These are phyloP conservation scores for Siphlonurus alternatus DNA, from an alignment of 2,888 invertebrate species.

Conservation along the genomic window DNA sequence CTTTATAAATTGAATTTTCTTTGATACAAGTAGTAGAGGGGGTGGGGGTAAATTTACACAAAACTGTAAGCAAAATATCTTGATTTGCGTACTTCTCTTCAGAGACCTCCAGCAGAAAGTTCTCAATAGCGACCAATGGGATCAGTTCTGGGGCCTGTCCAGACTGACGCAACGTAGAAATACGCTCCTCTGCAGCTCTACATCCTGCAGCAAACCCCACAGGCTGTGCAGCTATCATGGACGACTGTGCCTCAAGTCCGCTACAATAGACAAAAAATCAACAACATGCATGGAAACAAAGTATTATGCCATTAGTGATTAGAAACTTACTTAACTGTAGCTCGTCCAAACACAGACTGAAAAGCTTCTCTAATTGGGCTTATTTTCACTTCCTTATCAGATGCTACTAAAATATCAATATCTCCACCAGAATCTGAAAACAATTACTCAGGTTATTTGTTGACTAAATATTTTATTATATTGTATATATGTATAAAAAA, in stretches of 20 bases:
- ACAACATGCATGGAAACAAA: neutral
- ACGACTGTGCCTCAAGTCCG: conserved; percentile 40
- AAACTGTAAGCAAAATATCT: too few species aligned
- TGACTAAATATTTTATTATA: neutral
- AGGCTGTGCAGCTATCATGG: conserved; percentile 52
- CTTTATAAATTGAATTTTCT: too few species aligned
- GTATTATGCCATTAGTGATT: conserved; percentile 2
- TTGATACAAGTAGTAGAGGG: too few species aligned
- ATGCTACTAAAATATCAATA: conserved; percentile 54
- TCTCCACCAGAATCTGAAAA: conserved; percentile 63
- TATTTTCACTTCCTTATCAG: conserved; percentile 58
- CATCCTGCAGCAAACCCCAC: conserved; percentile 62
- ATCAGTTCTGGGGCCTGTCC: conserved; percentile 40
- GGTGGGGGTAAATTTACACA: too few species aligned
- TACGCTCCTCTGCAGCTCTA: conserved; percentile 54
- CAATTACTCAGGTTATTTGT: conserved; percentile 14
- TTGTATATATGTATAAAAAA: too few species aligned
- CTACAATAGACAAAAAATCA: conserved; percentile 25
- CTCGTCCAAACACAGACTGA: conserved; percentile 60
- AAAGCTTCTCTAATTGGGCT: conserved; percentile 64
- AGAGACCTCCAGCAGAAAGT: conserved; percentile 52
- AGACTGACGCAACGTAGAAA: conserved; percentile 38
- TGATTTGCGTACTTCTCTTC: too few species aligned
- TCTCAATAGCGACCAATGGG: conserved; percentile 56
- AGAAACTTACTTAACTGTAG: conserved; percentile 48